These are phyloP conservation scores for Thereva nobilitata DNA, from an alignment of 2,888 invertebrate genomes.

Conservation along the genomic window DNA sequence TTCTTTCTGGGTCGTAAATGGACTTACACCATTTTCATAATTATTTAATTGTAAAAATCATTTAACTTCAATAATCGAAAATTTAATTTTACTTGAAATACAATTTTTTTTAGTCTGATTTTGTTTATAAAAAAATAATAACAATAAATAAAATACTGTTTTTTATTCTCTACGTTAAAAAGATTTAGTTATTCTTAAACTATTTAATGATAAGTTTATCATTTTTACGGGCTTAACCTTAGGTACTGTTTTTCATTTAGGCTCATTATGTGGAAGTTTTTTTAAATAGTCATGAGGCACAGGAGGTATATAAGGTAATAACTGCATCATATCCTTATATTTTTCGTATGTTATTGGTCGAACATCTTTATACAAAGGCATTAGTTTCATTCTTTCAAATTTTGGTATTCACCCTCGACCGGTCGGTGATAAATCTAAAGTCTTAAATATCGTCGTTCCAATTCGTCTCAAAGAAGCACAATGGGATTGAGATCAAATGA, in stretches of 20 bases:
- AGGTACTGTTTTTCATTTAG: slow-evolving; percentile 5
- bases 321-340: slow-evolving; percentile 17
- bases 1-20: slow-evolving; percentile 12
- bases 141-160: not conserved
- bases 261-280: slow-evolving; percentile 16
- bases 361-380: slow-evolving; percentile 27
- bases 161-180: too few relatives aligned
- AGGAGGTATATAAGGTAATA: slow-evolving; percentile 5
- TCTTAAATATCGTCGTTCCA: slow-evolving; percentile 11
- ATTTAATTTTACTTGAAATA: slow-evolving; percentile 21
- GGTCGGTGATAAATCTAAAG: slow-evolving; percentile 17
- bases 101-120: slow-evolving; percentile 1
- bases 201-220: slow-evolving; percentile 10
- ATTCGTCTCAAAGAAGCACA: too few relatives aligned
- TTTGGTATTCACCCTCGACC: slow-evolving; percentile 7
- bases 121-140: slow-evolving; percentile 8
- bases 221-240: not conserved
- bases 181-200: slow-evolving; percentile 7
- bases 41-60: slow-evolving; percentile 25
- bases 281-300: slow-evolving; percentile 13
- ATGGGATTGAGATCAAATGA: too few relatives aligned
- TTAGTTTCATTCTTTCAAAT: slow-evolving; percentile 11
- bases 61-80: slow-evolving; percentile 19
- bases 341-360: slow-evolving; percentile 11
- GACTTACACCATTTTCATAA: not conserved